These are phyloP conservation scores for Drosophila quadrilineata DNA, from an alignment of 1,140 invertebrate species.

Conservation along the genomic window DNA sequence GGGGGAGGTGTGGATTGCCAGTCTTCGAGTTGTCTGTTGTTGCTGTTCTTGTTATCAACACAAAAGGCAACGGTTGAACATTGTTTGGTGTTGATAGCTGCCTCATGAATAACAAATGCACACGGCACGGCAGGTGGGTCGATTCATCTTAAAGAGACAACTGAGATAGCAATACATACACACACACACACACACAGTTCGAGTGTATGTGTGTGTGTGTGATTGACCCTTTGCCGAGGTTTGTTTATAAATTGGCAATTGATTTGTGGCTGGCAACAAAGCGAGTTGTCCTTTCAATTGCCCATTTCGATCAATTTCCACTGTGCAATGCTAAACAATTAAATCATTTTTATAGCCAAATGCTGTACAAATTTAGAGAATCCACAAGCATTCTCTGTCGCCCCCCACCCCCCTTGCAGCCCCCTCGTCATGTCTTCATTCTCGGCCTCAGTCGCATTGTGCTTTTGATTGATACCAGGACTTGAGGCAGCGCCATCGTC, in stretches of 20 bases:
- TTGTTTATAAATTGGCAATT: constrained; percentile 66
- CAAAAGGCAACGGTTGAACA: constrained; percentile 41
- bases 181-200: background rate
- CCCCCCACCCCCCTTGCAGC: background rate
- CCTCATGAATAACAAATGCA: constrained; percentile 77
- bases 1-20: background rate
- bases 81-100: constrained; percentile 76
- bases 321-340: constrained; percentile 51
- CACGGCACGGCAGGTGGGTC: constrained; percentile 58
- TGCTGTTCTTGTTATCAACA: constrained; percentile 46
- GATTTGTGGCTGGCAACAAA: constrained; percentile 63
- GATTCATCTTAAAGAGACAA: constrained; percentile 36
- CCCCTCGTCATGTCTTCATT: background rate
- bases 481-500: too few relatives aligned
- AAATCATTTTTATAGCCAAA: constrained; percentile 75
- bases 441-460: constrained; percentile 7
- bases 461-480: constrained; percentile 60
- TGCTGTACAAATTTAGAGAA: constrained; percentile 46
- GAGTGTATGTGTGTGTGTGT: background rate
- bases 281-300: constrained; percentile 10
- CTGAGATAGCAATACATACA: background rate
- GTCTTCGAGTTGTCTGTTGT: constrained; percentile 21
- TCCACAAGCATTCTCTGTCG: too few relatives aligned
- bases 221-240: background rate
- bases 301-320: constrained; percentile 23